phyloP scores from a whole-genome alignment of 2,797 vertebrate species.

The Eulemur albifrons region DNA sequence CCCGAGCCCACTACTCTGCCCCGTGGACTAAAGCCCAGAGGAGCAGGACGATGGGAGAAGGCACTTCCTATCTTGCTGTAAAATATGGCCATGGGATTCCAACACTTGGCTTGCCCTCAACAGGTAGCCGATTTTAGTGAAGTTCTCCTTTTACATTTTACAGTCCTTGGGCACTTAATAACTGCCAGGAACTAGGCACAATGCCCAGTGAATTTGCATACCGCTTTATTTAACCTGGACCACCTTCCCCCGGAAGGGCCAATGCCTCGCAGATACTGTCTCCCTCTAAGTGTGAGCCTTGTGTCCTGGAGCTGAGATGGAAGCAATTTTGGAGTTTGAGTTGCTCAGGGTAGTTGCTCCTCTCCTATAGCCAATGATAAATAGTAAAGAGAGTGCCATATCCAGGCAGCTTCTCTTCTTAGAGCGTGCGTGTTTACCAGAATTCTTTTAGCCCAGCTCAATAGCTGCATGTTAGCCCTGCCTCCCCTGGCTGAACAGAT shows the following conservation, averaged over 20 bases:
- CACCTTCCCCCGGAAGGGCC: not conserved
- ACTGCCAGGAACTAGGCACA: not conserved
- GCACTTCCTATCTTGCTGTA: not conserved
- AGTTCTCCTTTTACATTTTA: not conserved
- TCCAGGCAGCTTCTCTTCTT: not conserved
- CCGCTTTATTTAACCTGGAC: not conserved
- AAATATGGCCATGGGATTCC: not conserved
- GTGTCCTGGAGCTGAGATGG: not conserved
- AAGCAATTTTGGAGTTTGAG: not conserved
- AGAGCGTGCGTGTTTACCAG: not conserved
- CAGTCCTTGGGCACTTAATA: not conserved
- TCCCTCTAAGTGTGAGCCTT: not conserved
- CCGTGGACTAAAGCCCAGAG: not conserved
- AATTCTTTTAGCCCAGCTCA: too few relatives aligned
- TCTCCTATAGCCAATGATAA: not conserved
- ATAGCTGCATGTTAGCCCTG: not conserved
- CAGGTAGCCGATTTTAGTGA: rapidly evolving
- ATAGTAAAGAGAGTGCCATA: not conserved
- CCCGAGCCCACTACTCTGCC: not conserved
- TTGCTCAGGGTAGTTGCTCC: not conserved
- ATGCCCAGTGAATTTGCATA: not conserved
- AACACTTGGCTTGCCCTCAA: not conserved
- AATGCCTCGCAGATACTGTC: not conserved
- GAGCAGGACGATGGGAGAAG: too few relatives aligned
- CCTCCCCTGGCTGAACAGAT: not conserved